Conservation (phyloP, 2,888 invertebrate genomes). For the Anaspis maculata region DNA sequence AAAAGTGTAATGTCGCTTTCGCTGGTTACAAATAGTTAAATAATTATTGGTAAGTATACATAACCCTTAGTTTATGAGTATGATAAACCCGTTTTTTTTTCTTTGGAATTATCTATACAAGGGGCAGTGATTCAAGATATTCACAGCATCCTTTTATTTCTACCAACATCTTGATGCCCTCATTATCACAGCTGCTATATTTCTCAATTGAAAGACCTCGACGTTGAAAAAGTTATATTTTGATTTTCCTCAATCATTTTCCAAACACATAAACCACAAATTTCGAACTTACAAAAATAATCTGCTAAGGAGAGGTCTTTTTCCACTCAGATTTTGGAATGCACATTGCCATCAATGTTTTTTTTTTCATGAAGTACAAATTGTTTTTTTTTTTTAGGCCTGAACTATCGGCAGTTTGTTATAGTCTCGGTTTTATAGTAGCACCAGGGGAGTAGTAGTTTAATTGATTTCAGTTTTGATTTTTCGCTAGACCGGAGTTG, state of each 20-base stretch:
- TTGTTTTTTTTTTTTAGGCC: slow-evolving; percentile 6
- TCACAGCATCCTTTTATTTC: neutral
- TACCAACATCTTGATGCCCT: slow-evolving; percentile 7
- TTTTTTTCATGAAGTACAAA: neutral
- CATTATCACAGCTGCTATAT: slow-evolving; percentile 12
- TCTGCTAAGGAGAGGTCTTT: too few relatives aligned
- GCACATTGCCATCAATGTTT: neutral
- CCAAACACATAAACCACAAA: too few relatives aligned
- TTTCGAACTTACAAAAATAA: too few relatives aligned
- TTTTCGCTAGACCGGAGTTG: slow-evolving; percentile 22
- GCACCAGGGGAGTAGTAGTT: slow-evolving; percentile 9
- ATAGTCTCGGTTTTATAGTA: slow-evolving; percentile 9
- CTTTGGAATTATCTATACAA: neutral
- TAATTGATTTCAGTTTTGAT: slow-evolving; percentile 10
- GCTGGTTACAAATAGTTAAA: neutral
- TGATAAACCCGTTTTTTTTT: slow-evolving; percentile 3
- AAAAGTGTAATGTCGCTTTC: too few relatives aligned
- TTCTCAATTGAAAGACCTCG: neutral
- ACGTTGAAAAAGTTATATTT: neutral
- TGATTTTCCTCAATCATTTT: too few relatives aligned
- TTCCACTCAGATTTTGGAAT: neutral
- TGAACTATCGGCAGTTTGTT: slow-evolving; percentile 9
- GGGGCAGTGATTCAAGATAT: slow-evolving; percentile 3
- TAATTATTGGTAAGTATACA: neutral
- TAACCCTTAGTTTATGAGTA: neutral